Conservation (phyloP, 2,888 invertebrate genomes). For the Timema cristinae region DNA sequence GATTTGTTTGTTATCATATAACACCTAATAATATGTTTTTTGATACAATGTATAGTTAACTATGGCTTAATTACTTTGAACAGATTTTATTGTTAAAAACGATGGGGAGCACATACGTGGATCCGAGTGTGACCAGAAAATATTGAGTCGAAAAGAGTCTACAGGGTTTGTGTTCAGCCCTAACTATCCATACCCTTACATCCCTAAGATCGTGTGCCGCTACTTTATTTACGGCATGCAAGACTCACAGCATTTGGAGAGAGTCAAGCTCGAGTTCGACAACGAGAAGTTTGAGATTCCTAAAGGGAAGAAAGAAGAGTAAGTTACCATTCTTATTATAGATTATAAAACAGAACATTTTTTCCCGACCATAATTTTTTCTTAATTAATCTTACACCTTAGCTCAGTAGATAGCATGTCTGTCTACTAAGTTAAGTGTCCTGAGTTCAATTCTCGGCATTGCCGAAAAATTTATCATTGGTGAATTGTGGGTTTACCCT, state of each 20-base stretch:
- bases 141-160: slow-evolving; percentile 89
- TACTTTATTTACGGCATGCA: slow-evolving; percentile 98
- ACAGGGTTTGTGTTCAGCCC: slow-evolving; percentile 92
- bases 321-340: slow-evolving; percentile 45
- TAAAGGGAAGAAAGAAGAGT: slow-evolving; percentile 77
- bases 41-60: background rate
- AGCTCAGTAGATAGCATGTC: too few relatives aligned
- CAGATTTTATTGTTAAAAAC: slow-evolving; percentile 89
- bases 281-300: slow-evolving; percentile 77
- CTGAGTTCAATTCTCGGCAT: too few relatives aligned
- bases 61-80: slow-evolving; percentile 30
- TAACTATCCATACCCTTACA: slow-evolving; percentile 93
- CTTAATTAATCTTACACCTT: too few relatives aligned
- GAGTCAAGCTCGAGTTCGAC: slow-evolving; percentile 83
- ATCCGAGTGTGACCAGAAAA: slow-evolving; percentile 98
- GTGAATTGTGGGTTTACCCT: too few relatives aligned
- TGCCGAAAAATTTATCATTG: too few relatives aligned
- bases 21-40: background rate
- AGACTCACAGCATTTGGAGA: slow-evolving; percentile 92
- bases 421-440: too few relatives aligned
- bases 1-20: too few relatives aligned
- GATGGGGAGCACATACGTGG: slow-evolving; percentile 94
- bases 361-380: too few relatives aligned
- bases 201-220: slow-evolving; percentile 93
- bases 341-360: too few relatives aligned